Percentiles rank a stretch among this genome's conserved stretches.
phyloP scores from a whole-genome alignment of 2,888 invertebrate species.

The Muscina levida region DNA sequence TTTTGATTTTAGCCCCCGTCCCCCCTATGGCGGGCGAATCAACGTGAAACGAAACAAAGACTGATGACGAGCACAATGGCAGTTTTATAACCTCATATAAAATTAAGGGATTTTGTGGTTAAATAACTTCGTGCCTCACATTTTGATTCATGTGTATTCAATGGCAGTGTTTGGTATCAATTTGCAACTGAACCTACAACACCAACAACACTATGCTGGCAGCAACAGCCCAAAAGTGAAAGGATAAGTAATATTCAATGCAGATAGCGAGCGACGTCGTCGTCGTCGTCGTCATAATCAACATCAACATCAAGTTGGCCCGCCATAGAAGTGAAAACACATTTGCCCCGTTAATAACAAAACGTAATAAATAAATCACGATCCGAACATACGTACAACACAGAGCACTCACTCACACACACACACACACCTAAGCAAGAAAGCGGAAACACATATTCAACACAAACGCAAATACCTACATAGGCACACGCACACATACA shows the following conservation, averaged over 20 bases:
- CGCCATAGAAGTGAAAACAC: conserved; percentile 31
- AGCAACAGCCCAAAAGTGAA: not conserved
- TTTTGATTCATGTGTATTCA: conserved; percentile 52
- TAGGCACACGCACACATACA: not conserved
- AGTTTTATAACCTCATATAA: conserved; percentile 54
- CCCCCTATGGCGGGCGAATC: too few species aligned
- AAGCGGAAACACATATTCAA: conserved; percentile 2
- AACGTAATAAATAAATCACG: conserved; percentile 62
- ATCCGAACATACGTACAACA: conserved; percentile 39
- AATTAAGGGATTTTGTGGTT: conserved; percentile 62
- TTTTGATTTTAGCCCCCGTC: conserved; percentile 1
- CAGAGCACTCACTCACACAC: not conserved
- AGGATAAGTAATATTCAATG: conserved; percentile 24
- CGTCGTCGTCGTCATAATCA: not conserved
- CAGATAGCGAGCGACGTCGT: conserved; percentile 23
- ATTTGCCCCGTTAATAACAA: conserved; percentile 57
- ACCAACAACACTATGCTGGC: not conserved
- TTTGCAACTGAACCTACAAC: conserved; percentile 13
- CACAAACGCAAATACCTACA: conserved; percentile 31
- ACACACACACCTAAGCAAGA: not conserved
- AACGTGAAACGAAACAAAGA: too few species aligned
- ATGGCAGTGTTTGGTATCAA: conserved; percentile 36
- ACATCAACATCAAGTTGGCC: not conserved
- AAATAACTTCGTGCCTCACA: conserved; percentile 54
- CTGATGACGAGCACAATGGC: conserved; percentile 26